Evolutionary conservation across 2,113 vertebrate genomes (phyloP), one percentile per base, ranked within the genome.

Genomic region (Hypanus sabinus): DNA sequence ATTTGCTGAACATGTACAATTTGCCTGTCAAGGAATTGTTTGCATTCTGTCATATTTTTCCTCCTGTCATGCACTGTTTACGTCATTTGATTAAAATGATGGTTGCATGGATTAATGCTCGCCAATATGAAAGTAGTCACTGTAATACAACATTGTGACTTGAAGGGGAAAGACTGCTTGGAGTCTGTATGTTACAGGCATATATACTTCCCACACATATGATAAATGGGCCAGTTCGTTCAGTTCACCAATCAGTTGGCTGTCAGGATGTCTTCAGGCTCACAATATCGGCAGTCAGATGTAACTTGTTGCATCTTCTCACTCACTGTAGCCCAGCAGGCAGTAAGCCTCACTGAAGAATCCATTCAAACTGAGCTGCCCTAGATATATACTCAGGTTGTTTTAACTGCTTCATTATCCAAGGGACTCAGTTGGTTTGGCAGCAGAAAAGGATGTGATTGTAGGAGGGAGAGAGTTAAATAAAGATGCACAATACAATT

Each of bases 201-300:
- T n/a, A 90, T 65, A 33, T 0, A 33, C 85, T 65, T 90, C 60
- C 60, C 14, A n/a, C 85, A 65, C 60, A 33, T 33, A 90, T 90
- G 85, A 90, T 90, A 90, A 88, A 90, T 90, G 85, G 85, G 60
- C 85, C 60, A 90, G 85, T 90, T 90, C 65, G 65, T 60, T 90
- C 85, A 65, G 33, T 90, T 33, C 60, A 90, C 85, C 85, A 90
- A 90, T 90, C 85, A 90, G 30, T 90, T 90, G 60, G 62, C 60
- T 90, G 85, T 90, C 85, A 65, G 65, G 60, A 65, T 90, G 85
- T 33, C 85, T 65, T 65, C 60, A 90, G 33, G 62, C 60, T 90
- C 60, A 90, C n/a, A 20, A 90, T n/a, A 62, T 90, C 85, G 65
- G 85, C 85, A 68, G 30, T 90, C 30, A 90, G 27, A 65, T 88